Evolutionary conservation across 2,113 vertebrate genomes (phyloP).

Genomic region (Phylloscopus trochilus): DNA sequence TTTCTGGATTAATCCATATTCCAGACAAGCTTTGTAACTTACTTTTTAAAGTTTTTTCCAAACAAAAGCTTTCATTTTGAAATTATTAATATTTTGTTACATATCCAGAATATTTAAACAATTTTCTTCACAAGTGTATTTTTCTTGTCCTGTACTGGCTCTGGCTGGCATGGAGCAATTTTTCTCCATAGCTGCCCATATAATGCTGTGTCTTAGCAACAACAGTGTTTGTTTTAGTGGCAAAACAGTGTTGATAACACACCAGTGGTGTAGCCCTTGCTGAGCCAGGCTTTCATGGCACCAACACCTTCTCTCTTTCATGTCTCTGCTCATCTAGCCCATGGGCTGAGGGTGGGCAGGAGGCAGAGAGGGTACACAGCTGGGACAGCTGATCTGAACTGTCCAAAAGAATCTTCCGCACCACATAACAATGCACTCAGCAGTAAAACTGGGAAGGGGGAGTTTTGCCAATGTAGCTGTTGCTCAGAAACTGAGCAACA

Average conservation of each 20-base stretch:
- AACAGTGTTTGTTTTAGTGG: not conserved
- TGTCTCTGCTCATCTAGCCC: too few relatives aligned
- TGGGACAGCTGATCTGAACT: not conserved
- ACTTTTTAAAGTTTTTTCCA: not conserved
- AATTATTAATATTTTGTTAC: not conserved
- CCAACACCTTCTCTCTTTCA: not conserved
- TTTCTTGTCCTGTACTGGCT: not conserved
- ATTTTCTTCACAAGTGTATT: not conserved
- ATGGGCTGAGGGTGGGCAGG: not conserved
- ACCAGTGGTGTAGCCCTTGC: not conserved
- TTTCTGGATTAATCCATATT: not conserved
- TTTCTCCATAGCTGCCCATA: not conserved
- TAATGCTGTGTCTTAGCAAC: not conserved
- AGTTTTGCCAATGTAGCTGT: not conserved
- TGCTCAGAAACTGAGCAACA: accelerated
- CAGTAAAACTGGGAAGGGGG: not conserved
- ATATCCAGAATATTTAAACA: not conserved
- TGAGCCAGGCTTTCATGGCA: not conserved
- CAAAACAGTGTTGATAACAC: not conserved
- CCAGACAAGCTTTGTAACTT: not conserved
- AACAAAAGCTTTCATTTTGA: not conserved
- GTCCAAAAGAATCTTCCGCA: not conserved
- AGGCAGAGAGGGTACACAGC: accelerated
- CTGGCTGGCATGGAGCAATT: not conserved
- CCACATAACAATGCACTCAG: not conserved